Evolutionary conservation across 2,113 vertebrate genomes (phyloP), one percentile per base, ranked within the genome.

Genomic region (Polypterus bichir): DNA sequence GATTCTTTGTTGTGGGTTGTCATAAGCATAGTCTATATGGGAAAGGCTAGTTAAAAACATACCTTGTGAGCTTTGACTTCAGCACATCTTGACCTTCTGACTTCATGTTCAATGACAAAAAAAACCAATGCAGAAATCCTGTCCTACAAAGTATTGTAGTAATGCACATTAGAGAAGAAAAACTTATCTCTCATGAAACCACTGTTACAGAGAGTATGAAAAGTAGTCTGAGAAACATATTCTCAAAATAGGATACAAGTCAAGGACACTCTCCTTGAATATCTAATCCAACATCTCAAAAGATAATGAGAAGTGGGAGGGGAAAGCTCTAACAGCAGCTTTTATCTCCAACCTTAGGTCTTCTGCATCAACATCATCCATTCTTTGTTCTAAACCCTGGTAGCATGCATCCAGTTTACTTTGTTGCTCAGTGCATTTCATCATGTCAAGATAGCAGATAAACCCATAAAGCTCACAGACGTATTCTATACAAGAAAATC

Each of bases 401-500:
- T 59, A 65, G n/a, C 60, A 57, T 46, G 57, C 53, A 62, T 67
- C 56, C 51, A 64, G 58, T 44, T 60, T 60, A 6, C 53, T 54
- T 60, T 44, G 5, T 54, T 68, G 7, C 27, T 49, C 8, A 11
- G 11, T 56, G 53, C 7, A 44, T 64, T 45, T 59, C 61, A 66
- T 69, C n/a, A 46, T 9, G 8, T 69, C 53, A 60, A 6, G 57
- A 1, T 59, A 66, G 59, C 61, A 68, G 5, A 64, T 57, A 64
- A 66, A 69, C 47, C 65, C 65, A 66, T 66, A 64, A 6, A 64
- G 45, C 11, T 62, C 7, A 46, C 27, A 66, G 45, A 69, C 7
- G 46, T 11, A 47, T 56, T 68, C 54, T 48, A 68, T 60, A 4
- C 61, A 44, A 7, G 62, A 68, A 46, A 64, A 68, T 7, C 47